Base-by-base conservation (phyloP, 2,113 vertebrate genomes). In the Melanerpes aurifrons region DNA sequence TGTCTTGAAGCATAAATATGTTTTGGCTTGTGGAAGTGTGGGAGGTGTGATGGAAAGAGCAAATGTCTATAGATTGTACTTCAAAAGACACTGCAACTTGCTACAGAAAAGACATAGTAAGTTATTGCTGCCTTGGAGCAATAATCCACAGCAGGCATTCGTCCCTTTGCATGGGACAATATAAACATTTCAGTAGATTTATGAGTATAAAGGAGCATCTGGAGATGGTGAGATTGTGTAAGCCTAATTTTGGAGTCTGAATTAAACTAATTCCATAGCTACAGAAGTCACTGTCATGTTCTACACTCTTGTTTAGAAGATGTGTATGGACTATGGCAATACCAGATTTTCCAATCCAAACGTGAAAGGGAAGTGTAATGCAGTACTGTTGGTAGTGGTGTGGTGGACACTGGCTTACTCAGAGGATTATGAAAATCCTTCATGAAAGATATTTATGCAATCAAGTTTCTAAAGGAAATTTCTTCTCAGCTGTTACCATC, bases 201-300 rank as follows among this genome's bases (percentile, higher is more conserved):
- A 87, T 95, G 79, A 90, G 72, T 70, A 71, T 90, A 86, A 95
- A 90, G 69, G 80, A 95, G 86, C 93, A 96, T 96, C 93, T 96
- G 96, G 94, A 95, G 93, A 96, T 95, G 89, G 89, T 95, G 92
- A 95, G 92, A 95, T 96, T 96, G 94, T 93, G 83, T 87, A 96
- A 96, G 83, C 93, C 88, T 96, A 93, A 96, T 94, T 96, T 94
- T 94, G 90, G 88, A 84, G 86, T 61, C 62, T 86, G 82, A 93
- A 93, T 90, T 88, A 88, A 94, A 88, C 73, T 81, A 86, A 72
- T 70, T 93, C 62, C 54, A 35, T 90, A 54, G 80, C 73, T 95
- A 67, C 64, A 96, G 54, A 78, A 90, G 54, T 72, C 80, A 28
- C 56, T 83, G 75, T 50, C 82, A 59, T 89, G 53, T 92, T 86